phyloP scores from a whole-genome alignment of 2,797 vertebrate species.

The Ceryle rudis region DNA sequence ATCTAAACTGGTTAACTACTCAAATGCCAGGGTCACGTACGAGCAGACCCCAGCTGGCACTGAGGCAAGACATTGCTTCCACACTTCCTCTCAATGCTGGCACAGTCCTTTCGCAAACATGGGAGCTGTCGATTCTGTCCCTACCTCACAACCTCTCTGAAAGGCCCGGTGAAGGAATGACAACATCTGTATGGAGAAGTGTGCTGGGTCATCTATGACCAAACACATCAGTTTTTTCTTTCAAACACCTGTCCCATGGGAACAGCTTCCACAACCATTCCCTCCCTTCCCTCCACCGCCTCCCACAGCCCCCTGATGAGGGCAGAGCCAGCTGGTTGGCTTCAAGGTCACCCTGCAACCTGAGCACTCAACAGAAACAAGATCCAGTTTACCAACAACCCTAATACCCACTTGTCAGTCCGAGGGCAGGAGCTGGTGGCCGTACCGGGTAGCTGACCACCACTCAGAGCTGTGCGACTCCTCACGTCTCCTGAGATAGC shows the following conservation, averaged over 20 bases:
- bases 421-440: background rate
- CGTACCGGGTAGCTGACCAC: background rate
- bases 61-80: fast-evolving
- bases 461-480: background rate
- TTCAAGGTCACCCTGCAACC: background rate
- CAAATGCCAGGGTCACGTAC: background rate
- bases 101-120: fast-evolving
- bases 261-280: background rate
- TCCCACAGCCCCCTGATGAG: background rate
- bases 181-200: fast-evolving
- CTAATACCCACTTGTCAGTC: background rate
- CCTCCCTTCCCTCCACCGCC: background rate
- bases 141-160: background rate
- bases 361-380: background rate
- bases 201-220: fast-evolving
- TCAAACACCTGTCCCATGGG: background rate
- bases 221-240: background rate
- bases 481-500: background rate
- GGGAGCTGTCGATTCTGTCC: background rate
- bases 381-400: background rate
- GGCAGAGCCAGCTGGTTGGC: background rate
- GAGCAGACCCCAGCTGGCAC: background rate
- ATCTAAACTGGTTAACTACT: background rate
- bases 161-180: background rate
- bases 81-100: background rate